Evolutionary conservation across 2,797 vertebrate species (phyloP).

Genomic region (Mormyrus hasselquistii): DNA sequence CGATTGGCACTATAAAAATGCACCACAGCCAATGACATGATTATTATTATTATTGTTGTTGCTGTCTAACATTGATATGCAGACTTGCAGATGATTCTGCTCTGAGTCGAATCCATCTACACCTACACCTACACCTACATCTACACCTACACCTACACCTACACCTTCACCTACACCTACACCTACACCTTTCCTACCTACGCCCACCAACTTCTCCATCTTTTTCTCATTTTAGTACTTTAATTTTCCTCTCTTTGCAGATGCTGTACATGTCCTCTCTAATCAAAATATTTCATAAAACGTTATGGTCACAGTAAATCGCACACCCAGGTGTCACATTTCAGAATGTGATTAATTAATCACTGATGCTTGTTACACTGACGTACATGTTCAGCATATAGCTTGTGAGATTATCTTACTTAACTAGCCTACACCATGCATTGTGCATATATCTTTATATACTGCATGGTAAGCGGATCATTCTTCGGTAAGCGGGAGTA

Average conservation of each 20-base stretch:
- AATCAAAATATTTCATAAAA: background rate
- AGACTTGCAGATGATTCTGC: background rate
- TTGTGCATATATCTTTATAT: background rate
- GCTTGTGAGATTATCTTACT: background rate
- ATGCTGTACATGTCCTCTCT: background rate
- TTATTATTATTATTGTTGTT: background rate
- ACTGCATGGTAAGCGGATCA: background rate
- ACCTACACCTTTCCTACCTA: background rate
- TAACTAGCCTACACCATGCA: background rate
- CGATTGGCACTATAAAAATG: background rate
- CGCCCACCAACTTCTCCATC: background rate
- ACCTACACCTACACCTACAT: background rate
- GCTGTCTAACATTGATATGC: background rate
- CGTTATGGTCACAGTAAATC: background rate
- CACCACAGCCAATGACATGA: background rate
- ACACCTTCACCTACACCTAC: too few relatives aligned
- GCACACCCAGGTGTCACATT: background rate
- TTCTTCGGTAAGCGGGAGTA: background rate
- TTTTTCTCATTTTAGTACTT: background rate
- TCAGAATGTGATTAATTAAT: background rate
- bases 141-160: background rate
- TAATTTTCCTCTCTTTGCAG: background rate
- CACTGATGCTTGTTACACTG: background rate
- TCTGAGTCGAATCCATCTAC: background rate
- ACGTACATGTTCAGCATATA: background rate